Evolutionary conservation across 2,113 vertebrate species (phyloP), one percentile per base, ranked within the genome.

Genomic region (Leucosticte australis): DNA sequence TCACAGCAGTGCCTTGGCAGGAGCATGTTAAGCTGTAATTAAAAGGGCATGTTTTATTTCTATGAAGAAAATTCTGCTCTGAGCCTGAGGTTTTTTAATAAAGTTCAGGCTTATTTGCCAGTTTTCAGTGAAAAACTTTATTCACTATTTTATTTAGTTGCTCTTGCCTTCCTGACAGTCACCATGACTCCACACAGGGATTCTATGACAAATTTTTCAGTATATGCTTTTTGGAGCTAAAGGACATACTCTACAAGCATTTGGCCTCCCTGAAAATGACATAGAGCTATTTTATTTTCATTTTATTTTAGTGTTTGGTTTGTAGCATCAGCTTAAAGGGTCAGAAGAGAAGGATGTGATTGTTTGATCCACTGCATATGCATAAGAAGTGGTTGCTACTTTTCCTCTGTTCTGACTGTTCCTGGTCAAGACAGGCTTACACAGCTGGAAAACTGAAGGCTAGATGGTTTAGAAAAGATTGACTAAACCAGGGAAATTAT

Each of bases 401-500:
- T 81, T 81, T 71, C 21, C 23, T 87, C 33, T 21, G 6, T 88
- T 68, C 76, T 44, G 6, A 20, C 35, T 83, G n/a, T 31, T 71
- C 47, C 62, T 63, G 35, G 20, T 50, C 41, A 74, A 76, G n/a
- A 20, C 15, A 74, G 17, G 35, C 76, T 63, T 57, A 59, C 30
- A 70, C 35, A 59, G 27, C 1, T n/a, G 63, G 75, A 39, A 88
- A 44, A 47, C 27, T 73, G 59, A 89, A 84, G 57, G 8, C 77
- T 23, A 86, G 50, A 52, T 39, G 22, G 10, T 89, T 90, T 83
- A 60, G 46, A 63, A 84, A 77, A 52, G 26, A 35, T 50, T 86
- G 81, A 73, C 28, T 87, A n/a, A 94, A 81, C 67, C 87, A 85
- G 76, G 53, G 76, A 94, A 97, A 93, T 37, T 27, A 42, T 17